phyloP scores from a whole-genome alignment of 2,113 vertebrate genomes.

The Platysternon megacephalum region DNA sequence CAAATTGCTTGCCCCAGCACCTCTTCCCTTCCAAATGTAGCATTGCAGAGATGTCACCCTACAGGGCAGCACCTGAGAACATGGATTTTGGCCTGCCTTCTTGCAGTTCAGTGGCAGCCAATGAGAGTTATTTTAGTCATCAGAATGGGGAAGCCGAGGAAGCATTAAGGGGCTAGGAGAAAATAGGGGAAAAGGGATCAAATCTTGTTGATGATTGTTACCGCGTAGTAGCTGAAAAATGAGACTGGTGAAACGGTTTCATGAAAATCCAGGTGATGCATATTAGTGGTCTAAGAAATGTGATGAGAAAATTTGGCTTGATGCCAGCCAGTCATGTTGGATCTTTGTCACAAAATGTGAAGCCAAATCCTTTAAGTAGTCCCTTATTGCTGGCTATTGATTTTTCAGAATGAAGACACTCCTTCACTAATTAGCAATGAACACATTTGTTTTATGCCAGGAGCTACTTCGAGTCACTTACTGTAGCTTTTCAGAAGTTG shows the following conservation, averaged over 20 bases:
- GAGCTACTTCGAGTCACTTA: slow-evolving; percentile 10
- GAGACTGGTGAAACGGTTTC: neutral
- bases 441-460: slow-evolving; percentile 15
- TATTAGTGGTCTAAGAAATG: neutral
- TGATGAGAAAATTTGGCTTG: slow-evolving; percentile 23
- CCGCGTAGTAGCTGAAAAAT: rapidly evolving
- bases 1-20: no score
- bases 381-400: slow-evolving; percentile 55
- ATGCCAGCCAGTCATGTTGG: slow-evolving; percentile 22
- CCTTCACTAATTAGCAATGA: slow-evolving; percentile 48
- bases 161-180: neutral
- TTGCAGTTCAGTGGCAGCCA: neutral
- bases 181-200: neutral
- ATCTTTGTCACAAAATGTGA: slow-evolving; percentile 25
- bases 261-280: neutral
- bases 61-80: neutral
- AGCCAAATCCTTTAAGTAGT: slow-evolving; percentile 61
- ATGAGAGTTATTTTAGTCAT: neutral
- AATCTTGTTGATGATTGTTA: neutral
- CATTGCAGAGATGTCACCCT: neutral
- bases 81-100: neutral
- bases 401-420: slow-evolving; percentile 57
- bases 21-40: no score
- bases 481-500: slow-evolving; percentile 34
- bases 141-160: neutral